Evolutionary conservation across 2,888 invertebrate species (phyloP).

Genomic region (Acleris laterana): DNA sequence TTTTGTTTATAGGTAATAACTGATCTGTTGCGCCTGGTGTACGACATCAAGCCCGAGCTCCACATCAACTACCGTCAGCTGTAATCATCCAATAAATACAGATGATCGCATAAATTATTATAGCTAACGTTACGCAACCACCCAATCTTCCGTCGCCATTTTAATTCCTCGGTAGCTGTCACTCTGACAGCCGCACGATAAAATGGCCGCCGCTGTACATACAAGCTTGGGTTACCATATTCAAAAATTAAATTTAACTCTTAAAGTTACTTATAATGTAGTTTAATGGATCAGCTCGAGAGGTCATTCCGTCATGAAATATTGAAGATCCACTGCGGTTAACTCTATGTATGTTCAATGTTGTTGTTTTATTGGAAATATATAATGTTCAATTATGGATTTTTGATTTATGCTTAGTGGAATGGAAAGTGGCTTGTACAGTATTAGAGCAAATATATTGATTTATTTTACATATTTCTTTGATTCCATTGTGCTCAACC

Average conservation of each 20-base stretch:
- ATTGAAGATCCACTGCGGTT: constrained; percentile 65
- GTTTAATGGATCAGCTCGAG: constrained; percentile 70
- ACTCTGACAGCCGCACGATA: constrained; percentile 34
- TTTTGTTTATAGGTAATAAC: constrained; percentile 87
- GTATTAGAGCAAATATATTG: constrained; percentile 78
- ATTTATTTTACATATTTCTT: constrained; percentile 58
- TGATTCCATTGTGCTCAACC: constrained; percentile 48
- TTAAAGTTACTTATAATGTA: constrained; percentile 10
- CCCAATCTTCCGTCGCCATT: constrained; percentile 44
- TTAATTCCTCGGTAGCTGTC: constrained; percentile 36
- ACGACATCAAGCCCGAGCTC: constrained; percentile 96
- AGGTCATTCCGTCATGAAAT: constrained; percentile 74
- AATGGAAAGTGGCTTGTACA: constrained; percentile 67
- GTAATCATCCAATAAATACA: constrained; percentile 45
- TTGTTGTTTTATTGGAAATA: constrained; percentile 78
- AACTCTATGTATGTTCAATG: constrained; percentile 58
- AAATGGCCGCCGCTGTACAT: constrained; percentile 57
- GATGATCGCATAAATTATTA: constrained; percentile 39
- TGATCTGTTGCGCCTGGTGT: constrained; percentile 92
- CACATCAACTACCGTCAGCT: constrained; percentile 92
- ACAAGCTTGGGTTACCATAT: constrained; percentile 50
- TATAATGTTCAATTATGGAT: constrained; percentile 66
- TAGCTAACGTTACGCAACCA: constrained; percentile 23
- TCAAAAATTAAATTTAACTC: constrained; percentile 6
- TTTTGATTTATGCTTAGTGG: constrained; percentile 61